phyloP scores from a whole-genome alignment of 2,888 invertebrate species.

The Hipparchia sbordonii region DNA sequence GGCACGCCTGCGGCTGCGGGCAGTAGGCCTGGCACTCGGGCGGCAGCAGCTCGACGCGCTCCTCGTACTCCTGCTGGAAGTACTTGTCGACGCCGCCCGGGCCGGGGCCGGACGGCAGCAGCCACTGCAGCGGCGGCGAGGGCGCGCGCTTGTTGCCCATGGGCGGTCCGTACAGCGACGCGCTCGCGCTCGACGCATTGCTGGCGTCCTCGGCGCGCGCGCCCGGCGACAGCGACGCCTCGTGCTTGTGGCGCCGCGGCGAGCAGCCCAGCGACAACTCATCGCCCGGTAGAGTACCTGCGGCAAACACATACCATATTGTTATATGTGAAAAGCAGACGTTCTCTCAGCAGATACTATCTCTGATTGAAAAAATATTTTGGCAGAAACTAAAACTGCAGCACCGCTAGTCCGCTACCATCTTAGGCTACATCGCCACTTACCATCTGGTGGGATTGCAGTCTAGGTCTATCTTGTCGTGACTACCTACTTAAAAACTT shows the following conservation, averaged over 20 bases:
- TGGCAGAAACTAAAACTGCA: too few relatives aligned
- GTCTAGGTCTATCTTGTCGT: too few relatives aligned
- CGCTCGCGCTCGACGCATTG: constrained; percentile 85
- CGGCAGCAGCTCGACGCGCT: constrained; percentile 82
- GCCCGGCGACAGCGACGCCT: constrained; percentile 85
- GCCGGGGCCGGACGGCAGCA: constrained; percentile 87
- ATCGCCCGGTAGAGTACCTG: constrained; percentile 91
- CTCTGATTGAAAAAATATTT: too few relatives aligned
- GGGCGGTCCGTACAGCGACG: constrained; percentile 82
- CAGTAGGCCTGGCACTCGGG: constrained; percentile 81
- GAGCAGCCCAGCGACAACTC: constrained; percentile 88
- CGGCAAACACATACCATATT: constrained; percentile 58
- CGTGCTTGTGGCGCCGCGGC: constrained; percentile 83
- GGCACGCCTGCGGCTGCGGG: constrained; percentile 70
- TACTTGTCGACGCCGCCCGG: constrained; percentile 84
- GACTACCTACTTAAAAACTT: too few relatives aligned
- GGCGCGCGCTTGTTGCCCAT: constrained; percentile 75
- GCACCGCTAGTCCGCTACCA: too few relatives aligned
- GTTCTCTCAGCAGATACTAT: too few relatives aligned
- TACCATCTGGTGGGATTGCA: too few relatives aligned
- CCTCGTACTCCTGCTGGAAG: constrained; percentile 87
- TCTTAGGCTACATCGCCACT: too few relatives aligned
- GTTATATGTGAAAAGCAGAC: background rate
- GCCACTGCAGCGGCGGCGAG: constrained; percentile 86
- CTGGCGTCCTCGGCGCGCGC: constrained; percentile 89